These are phyloP conservation scores for Anticlea derivata DNA, from an alignment of 2,888 invertebrate species.

Conservation along the genomic window DNA sequence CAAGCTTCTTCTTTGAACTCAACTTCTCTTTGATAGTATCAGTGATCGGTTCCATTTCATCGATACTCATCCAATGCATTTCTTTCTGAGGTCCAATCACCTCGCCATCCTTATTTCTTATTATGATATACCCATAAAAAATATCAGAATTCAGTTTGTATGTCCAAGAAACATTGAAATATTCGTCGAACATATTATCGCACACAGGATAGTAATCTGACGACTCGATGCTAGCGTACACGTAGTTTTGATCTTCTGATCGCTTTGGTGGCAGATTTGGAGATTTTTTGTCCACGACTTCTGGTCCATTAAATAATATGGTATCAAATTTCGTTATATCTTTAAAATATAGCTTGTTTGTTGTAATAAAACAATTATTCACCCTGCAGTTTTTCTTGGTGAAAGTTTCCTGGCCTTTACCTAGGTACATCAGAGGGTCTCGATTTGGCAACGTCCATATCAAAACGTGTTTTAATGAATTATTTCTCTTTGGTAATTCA, in stretches of 20 bases:
- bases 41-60: too few relatives aligned
- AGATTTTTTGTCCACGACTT: constrained; percentile 31
- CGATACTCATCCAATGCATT: constrained; percentile 48
- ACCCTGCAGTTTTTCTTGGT: constrained; percentile 43
- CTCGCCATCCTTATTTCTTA: constrained; percentile 26
- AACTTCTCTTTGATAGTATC: too few relatives aligned
- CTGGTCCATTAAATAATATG: constrained; percentile 48
- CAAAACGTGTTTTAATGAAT: constrained; percentile 36
- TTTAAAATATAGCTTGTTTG: constrained; percentile 34
- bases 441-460: constrained; percentile 45
- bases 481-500: neutral
- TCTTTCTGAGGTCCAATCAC: constrained; percentile 48
- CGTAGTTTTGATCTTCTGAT: too few relatives aligned
- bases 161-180: too few relatives aligned
- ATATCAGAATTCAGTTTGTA: too few relatives aligned
- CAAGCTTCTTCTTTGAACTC: too few relatives aligned
- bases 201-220: constrained; percentile 41
- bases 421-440: constrained; percentile 46
- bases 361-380: constrained; percentile 50
- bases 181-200: too few relatives aligned
- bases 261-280: too few relatives aligned
- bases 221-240: constrained; percentile 27
- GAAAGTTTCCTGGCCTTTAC: constrained; percentile 42
- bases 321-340: too few relatives aligned
- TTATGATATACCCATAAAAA: too few relatives aligned